These are phyloP conservation scores for Myotis myotis DNA, from an alignment of 2,797 vertebrate genomes.

Conservation along the genomic window DNA sequence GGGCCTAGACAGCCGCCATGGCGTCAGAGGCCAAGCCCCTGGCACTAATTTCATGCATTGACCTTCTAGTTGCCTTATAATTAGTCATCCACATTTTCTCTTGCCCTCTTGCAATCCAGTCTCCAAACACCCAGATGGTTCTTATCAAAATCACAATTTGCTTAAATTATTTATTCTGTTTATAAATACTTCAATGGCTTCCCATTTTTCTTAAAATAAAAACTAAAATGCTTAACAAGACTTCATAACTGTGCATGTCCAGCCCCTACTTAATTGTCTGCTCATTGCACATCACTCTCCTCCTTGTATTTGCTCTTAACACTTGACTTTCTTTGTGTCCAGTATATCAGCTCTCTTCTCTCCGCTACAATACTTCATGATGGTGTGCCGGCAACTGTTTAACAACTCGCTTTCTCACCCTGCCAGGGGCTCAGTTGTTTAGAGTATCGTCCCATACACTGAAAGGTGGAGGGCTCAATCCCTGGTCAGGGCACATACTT, in stretches of 20 bases:
- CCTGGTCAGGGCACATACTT: not conserved
- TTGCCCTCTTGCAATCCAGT: not conserved
- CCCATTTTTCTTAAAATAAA: not conserved
- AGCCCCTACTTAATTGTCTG: not conserved
- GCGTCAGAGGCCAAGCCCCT: too few relatives aligned
- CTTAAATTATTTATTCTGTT: not conserved
- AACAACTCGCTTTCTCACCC: not conserved
- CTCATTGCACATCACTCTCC: not conserved
- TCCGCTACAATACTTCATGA: not conserved
- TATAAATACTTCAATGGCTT: not conserved
- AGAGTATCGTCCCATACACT: not conserved
- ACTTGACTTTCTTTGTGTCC: not conserved
- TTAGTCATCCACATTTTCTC: not conserved
- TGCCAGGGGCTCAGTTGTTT: not conserved
- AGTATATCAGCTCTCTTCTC: not conserved
- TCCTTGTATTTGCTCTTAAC: not conserved
- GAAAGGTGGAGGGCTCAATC: not conserved
- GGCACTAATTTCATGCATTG: too few relatives aligned
- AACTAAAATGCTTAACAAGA: not conserved
- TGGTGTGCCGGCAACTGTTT: not conserved
- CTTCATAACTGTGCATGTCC: not conserved
- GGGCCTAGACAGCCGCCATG: too few relatives aligned
- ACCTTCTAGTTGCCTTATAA: not conserved
- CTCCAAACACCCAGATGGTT: not conserved
- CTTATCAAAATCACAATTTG: not conserved